phyloP scores from a whole-genome alignment of 2,113 vertebrate species.

The Cebidichthys violaceus region DNA sequence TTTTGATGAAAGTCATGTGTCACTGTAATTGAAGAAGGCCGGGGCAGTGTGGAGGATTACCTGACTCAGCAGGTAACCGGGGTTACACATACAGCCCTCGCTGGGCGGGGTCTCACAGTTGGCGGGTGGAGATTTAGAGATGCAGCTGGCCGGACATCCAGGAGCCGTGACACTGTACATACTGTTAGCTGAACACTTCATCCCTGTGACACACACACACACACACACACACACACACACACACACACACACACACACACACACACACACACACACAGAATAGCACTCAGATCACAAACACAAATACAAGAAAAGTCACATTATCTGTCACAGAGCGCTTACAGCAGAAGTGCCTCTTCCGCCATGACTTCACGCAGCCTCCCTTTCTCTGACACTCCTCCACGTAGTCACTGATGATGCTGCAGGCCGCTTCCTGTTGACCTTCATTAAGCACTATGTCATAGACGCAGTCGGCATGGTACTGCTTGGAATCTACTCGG shows the following conservation, averaged over 20 bases:
- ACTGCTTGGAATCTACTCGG: conserved; percentile 16
- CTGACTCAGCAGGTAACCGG: conserved; percentile 30
- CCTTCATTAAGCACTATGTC: conserved; percentile 20
- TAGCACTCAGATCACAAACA: neutral
- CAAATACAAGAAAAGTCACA: neutral
- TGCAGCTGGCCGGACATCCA: conserved; percentile 34
- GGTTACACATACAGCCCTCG: conserved; percentile 42
- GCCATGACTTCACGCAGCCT: conserved; percentile 38
- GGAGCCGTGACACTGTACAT: conserved; percentile 33
- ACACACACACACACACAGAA: neutral
- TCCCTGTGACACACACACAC: conserved; percentile 24
- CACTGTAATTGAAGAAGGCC: too few species aligned
- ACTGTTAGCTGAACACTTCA: conserved; percentile 19
- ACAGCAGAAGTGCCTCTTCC: conserved; percentile 26
- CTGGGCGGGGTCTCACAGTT: conserved; percentile 11
- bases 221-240: neutral
- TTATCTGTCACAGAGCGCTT: too few species aligned
- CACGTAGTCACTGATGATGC: conserved; percentile 38
- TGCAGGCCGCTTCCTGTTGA: conserved; percentile 2
- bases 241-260: neutral
- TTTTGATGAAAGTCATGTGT: too few species aligned
- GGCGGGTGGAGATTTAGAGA: neutral
- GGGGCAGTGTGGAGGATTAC: conserved; percentile 3
- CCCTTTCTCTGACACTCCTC: conserved; percentile 27
- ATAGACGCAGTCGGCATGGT: conserved; percentile 13